Evolutionary conservation across 2,113 vertebrate species (phyloP).

Genomic region (Daboia siamensis): DNA sequence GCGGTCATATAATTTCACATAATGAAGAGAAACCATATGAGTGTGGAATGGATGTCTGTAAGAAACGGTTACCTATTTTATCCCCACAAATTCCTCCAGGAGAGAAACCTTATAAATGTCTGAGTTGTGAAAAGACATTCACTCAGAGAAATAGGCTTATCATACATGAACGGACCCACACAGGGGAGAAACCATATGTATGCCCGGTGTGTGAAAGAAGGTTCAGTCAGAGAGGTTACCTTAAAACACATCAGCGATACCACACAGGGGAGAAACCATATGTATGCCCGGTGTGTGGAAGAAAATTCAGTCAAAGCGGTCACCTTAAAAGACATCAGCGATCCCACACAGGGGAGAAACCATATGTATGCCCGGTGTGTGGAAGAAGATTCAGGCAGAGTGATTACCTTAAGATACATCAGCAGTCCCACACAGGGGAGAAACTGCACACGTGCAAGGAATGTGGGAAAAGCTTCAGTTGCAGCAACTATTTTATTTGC

Average conservation of each 20-base stretch:
- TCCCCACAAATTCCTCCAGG: neutral
- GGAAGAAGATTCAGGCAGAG: neutral
- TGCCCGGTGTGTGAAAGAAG: neutral
- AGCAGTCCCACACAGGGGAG: neutral
- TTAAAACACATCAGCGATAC: neutral
- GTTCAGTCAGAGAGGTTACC: neutral
- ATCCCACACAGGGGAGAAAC: neutral
- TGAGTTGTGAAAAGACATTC: neutral
- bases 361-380: neutral
- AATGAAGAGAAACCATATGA: neutral
- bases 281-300: neutral
- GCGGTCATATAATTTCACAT: neutral
- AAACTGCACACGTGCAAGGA: neutral
- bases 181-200: neutral
- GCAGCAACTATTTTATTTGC: neutral
- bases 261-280: neutral
- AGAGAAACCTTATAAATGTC: neutral
- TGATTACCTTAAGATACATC: neutral
- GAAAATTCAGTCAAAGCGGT: neutral
- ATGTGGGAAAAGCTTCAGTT: neutral
- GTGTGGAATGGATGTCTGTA: neutral
- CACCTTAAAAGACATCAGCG: neutral
- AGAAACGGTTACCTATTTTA: neutral
- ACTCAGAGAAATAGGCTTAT: neutral
- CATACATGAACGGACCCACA: neutral